phyloP scores from a whole-genome alignment of 2,797 vertebrate genomes.

The Alauda arvensis region DNA sequence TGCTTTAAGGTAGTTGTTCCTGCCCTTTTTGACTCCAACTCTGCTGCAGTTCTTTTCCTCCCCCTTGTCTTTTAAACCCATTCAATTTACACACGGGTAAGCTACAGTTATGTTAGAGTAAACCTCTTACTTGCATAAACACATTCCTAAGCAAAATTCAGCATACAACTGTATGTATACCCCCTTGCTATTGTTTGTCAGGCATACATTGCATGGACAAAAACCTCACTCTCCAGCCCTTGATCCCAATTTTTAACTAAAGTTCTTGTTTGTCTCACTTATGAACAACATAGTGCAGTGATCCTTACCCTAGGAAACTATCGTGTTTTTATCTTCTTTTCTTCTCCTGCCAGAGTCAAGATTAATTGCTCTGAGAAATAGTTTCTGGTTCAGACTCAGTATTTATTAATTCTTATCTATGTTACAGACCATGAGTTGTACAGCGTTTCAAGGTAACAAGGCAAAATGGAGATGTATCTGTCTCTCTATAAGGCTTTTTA shows the following conservation, averaged over 20 bases:
- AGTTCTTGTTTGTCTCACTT: not conserved
- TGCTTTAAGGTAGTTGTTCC: conserved; percentile 22
- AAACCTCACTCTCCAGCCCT: not conserved
- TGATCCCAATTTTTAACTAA: not conserved
- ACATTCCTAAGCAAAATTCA: not conserved
- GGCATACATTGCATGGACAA: not conserved
- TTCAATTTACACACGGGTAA: conserved; percentile 28
- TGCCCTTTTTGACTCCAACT: conserved; percentile 45
- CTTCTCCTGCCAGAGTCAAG: no score
- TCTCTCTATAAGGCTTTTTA: no score
- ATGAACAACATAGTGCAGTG: not conserved
- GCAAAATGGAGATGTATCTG: no score
- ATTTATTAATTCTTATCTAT: no score
- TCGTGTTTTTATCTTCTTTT: no score
- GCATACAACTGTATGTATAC: not conserved
- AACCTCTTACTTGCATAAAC: conserved; percentile 31
- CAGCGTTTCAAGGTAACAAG: no score
- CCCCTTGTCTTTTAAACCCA: conserved; percentile 34
- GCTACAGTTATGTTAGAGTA: conserved; percentile 33
- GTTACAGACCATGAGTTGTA: no score
- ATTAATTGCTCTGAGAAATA: no score
- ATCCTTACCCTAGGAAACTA: not conserved
- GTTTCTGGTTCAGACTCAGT: no score
- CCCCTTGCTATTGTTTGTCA: not conserved
- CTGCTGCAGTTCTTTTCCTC: conserved; percentile 24